Evolutionary conservation across 2,888 invertebrate species (phyloP).

Genomic region (Drosophila ezoana): DNA sequence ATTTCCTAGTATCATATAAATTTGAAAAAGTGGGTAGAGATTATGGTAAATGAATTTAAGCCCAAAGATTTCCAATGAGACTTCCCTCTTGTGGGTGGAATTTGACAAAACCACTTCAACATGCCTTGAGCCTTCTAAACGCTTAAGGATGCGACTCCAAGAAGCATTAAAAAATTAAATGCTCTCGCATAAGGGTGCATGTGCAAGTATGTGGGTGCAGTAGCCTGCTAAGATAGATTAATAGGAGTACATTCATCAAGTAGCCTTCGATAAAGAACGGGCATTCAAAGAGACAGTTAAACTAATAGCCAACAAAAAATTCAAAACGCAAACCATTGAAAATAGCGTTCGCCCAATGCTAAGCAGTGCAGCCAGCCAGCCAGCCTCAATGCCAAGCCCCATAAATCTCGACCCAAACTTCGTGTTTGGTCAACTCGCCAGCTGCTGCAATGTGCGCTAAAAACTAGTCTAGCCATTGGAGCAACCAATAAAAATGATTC

Average conservation of each 20-base stretch:
- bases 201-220: not conserved
- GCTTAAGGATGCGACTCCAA: too few species aligned
- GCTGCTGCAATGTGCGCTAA: constrained; percentile 57
- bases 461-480: constrained; percentile 73
- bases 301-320: constrained; percentile 24
- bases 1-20: not conserved
- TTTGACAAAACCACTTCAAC: too few species aligned
- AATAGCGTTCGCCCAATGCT: constrained; percentile 31
- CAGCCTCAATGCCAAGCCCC: constrained; percentile 48
- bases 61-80: too few species aligned
- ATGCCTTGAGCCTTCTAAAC: too few species aligned
- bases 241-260: constrained; percentile 24
- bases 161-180: too few species aligned
- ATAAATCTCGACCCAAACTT: constrained; percentile 68
- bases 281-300: constrained; percentile 22
- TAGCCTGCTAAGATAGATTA: constrained; percentile 3
- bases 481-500: constrained; percentile 61
- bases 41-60: too few species aligned
- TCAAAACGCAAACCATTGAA: constrained; percentile 18
- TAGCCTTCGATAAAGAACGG: constrained; percentile 11
- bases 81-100: too few species aligned
- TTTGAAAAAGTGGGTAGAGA: not conserved
- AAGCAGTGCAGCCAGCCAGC: not conserved
- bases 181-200: too few species aligned
- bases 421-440: constrained; percentile 63